A percentile compares a stretch with the other conserved stretches of the same genome.
These are phyloP conservation scores for Rhincodon typus DNA, from an alignment of 2,797 vertebrate species.

Conservation along the genomic window DNA sequence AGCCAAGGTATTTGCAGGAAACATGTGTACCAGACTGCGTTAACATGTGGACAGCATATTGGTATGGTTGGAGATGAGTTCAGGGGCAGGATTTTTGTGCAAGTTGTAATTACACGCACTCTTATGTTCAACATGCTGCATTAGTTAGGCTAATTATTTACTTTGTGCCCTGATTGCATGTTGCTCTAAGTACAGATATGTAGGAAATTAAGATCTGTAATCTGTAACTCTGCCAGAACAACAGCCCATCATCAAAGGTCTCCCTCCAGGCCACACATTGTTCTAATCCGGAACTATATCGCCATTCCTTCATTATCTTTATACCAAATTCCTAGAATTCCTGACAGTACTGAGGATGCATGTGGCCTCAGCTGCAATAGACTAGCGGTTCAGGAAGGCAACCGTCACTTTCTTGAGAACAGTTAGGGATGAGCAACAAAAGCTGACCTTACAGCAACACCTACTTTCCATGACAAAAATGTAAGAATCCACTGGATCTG, in stretches of 20 bases:
- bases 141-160: not conserved
- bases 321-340: too few relatives aligned
- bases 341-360: too few relatives aligned
- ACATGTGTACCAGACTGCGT: not conserved
- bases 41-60: not conserved
- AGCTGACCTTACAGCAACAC: too few relatives aligned
- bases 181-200: not conserved
- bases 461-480: too few relatives aligned
- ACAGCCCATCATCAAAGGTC: not conserved
- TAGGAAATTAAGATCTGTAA: not conserved
- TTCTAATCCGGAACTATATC: not conserved
- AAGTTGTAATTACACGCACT: not conserved
- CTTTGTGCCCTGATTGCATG: not conserved
- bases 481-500: too few relatives aligned
- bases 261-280: not conserved
- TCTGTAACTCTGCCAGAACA: not conserved
- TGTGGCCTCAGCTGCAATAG: too few relatives aligned
- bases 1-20: not conserved
- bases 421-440: too few relatives aligned
- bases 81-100: not conserved
- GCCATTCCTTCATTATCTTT: not conserved
- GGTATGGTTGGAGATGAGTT: not conserved
- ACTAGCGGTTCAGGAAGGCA: too few relatives aligned
- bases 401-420: too few relatives aligned
- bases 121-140: not conserved